Evolutionary conservation across 2,888 invertebrate species (phyloP).

Genomic region (Trileptium ribeirensis): DNA sequence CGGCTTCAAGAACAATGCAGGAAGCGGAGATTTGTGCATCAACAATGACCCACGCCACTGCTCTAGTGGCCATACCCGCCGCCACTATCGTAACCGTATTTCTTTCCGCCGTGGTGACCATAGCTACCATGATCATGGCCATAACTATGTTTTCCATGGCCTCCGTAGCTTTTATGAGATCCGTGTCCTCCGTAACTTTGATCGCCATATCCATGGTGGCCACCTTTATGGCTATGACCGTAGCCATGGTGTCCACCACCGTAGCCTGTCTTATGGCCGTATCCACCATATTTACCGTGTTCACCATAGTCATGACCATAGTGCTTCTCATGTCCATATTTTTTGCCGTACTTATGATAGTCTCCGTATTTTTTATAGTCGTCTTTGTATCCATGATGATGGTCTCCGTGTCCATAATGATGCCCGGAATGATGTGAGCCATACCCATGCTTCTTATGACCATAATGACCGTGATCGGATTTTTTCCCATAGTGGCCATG

Average conservation of each 20-base stretch:
- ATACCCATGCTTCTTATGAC: not conserved
- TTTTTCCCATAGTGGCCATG: not conserved
- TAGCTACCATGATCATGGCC: not conserved
- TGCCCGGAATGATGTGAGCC: not conserved
- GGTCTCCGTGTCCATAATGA: not conserved
- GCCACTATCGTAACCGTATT: too few species aligned
- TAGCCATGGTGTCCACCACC: not conserved
- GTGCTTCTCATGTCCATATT: not conserved
- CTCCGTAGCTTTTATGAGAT: not conserved
- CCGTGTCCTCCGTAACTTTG: not conserved
- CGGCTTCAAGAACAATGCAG: too few species aligned
- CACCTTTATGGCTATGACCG: not conserved
- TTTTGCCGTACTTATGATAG: not conserved
- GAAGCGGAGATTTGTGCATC: too few species aligned
- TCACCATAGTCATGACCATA: not conserved
- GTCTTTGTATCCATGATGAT: not conserved
- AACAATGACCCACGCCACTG: too few species aligned
- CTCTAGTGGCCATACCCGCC: too few species aligned
- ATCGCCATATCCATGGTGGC: not conserved
- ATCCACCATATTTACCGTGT: not conserved
- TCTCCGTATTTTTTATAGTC: not conserved
- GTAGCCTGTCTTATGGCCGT: not conserved
- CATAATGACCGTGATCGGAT: not conserved
- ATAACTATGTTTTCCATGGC: not conserved
- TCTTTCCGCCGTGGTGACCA: not conserved